Conservation (phyloP, 2,797 vertebrate genomes). For the Ammospiza maritima region DNA sequence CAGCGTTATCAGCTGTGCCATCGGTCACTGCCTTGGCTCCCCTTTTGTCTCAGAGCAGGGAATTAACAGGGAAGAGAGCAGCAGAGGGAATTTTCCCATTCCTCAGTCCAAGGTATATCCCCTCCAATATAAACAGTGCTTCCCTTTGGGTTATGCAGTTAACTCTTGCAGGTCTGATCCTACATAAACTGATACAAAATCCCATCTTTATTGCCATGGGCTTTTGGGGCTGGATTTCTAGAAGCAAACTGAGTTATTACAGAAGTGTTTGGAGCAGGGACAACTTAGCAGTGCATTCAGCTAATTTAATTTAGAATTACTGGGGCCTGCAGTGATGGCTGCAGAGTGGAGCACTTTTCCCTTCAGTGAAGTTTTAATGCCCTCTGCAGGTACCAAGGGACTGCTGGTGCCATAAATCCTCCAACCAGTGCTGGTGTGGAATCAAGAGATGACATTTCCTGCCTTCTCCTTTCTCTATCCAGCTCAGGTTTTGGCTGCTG, state of each 20-base stretch:
- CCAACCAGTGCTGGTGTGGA: neutral
- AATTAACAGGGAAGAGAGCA: neutral
- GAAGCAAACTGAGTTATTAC: neutral
- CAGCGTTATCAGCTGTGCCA: accelerated
- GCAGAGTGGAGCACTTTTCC: neutral
- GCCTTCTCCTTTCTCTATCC: neutral
- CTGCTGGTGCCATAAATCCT: neutral
- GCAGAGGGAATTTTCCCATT: neutral
- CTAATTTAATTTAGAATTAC: neutral
- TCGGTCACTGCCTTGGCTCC: neutral
- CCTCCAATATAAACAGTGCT: neutral
- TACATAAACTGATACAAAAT: neutral
- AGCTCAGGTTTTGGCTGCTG: neutral
- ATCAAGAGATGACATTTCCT: neutral
- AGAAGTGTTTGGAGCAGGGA: neutral
- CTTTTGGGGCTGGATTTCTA: neutral
- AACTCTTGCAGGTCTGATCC: neutral
- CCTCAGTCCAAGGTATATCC: neutral
- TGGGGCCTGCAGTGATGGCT: neutral
- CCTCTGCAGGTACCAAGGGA: constrained; percentile 61
- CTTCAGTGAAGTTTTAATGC: constrained; percentile 49
- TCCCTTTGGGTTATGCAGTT: neutral
- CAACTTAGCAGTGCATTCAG: neutral
- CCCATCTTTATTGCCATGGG: neutral
- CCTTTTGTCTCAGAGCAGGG: neutral